Base-by-base conservation (phyloP, 1,140 invertebrate species). In the Orchesella cincta region DNA sequence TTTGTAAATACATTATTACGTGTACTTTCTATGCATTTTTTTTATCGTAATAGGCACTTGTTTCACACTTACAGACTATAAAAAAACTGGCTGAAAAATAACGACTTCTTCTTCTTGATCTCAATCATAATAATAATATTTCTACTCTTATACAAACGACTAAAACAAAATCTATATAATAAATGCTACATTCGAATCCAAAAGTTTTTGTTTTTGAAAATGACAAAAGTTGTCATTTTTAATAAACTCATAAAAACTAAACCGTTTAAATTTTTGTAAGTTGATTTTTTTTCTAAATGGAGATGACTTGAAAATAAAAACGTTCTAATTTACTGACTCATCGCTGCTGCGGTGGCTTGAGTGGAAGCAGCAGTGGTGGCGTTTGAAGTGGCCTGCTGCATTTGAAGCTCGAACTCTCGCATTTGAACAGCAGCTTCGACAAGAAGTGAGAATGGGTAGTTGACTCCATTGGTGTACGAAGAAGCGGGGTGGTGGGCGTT, bases 351-450 rank as follows among this genome's bases (percentile, higher is more conserved):
- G 29, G 62, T 29, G 1, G 62, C n/a, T 67, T 67, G 62, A 2
- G 26, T 26, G 12, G 62, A 2, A 23, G 23, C 14, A 29, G 62
- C 29, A 1, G 62, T 29, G 33, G 28, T 31, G 62, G 62, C 3
- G 62, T 29, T 67, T 14, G 74, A 75, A 57, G 75, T 72, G 1
- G 76, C 57, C 73, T 81, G 80, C 51, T 79, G 78, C 34, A 73
- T 67, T 34, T 75, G 77, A 28, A 81, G 73, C 73, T 81, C 80
- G 73, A 81, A 74, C 70, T 81, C 80, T 26, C 80, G 64, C 71
- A 81, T 81, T 46, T 79, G 78, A 70, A 81, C 78, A 1, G 80
- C 80, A 31, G 80, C 80, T 46, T 81, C 80, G 16, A 81, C 80
- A 18, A 81, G 74, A 51, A 81, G 72, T 54, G 67, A 78, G 52